phyloP scores from a whole-genome alignment of 2,113 vertebrate species.

The Erpornis zantholeuca region DNA sequence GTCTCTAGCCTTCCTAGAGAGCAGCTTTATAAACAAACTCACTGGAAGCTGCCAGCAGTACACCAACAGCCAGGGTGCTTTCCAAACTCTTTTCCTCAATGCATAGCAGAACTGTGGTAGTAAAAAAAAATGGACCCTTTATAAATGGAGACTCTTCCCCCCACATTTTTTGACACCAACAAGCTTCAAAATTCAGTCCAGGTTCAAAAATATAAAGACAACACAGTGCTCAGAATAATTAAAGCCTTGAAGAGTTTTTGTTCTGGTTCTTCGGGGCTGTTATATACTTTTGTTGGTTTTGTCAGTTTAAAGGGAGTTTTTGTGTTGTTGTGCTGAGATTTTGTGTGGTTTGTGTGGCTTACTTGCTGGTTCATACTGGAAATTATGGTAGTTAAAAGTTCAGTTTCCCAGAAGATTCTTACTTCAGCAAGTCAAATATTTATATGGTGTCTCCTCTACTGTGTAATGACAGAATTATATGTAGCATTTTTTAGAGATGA shows the following conservation, averaged over 20 bases:
- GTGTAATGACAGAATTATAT: background rate
- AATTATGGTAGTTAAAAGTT: background rate
- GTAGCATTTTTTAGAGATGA: constrained; percentile 19
- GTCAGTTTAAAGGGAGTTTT: background rate
- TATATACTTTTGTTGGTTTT: background rate
- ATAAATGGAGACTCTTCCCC: background rate
- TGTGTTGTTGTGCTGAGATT: background rate
- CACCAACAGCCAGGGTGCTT: background rate
- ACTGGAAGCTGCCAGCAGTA: background rate
- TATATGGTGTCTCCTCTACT: background rate
- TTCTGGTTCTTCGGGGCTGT: background rate
- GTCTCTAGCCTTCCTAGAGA: background rate
- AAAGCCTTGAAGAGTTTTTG: background rate
- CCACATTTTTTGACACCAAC: background rate
- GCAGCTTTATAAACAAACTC: background rate
- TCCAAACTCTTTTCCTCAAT: background rate
- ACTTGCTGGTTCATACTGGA: background rate
- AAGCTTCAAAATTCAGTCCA: background rate
- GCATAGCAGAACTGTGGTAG: background rate
- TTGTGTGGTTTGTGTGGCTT: background rate
- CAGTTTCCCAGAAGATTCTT: constrained; percentile 11
- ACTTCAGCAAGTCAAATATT: constrained; percentile 3
- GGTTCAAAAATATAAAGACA: background rate
- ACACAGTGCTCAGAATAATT: background rate
- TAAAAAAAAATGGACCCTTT: background rate